Base-by-base conservation (phyloP, 2,113 vertebrate genomes). In the Ictalurus furcatus region DNA sequence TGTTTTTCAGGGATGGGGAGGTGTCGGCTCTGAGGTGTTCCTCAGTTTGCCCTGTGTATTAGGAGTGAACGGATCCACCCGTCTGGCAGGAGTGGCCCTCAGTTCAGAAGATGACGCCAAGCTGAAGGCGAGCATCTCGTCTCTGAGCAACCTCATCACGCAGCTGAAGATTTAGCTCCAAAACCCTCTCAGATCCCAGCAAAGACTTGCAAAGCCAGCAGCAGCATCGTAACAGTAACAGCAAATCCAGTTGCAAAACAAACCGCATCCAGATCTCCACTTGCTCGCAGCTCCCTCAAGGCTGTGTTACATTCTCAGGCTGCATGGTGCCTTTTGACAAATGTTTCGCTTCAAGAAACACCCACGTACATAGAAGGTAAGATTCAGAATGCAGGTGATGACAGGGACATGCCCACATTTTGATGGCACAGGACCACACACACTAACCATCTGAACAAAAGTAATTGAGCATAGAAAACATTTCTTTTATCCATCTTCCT, bases 41-140 rank as follows among this genome's bases (percentile, higher is more conserved):
- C 94, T 99, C 94, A 99, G 98, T 91, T 91, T 99, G 34, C 98
- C 98, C 0, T 99, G 98, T 87, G 40, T 96, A 40, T 94, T 99
- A 91, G 98, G 98, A 85, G 87, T 74, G 6, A 92, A 37, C 0
- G 98, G 98, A 6, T 96, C 98, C 80, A 94, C 90, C 0, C 96
- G 97, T 85, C 88, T 96, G 82, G 94, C 97, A 7, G 94, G 94
- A n/a, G 94, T 95, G 34, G 69, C 92, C 1, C 93, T 96, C 86
- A 95, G 94, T 52, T 93, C 95, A 85, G 95, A 96, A 1, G 92
- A 94, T 16, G 94, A 95, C 52, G 90, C 94, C 90, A 97, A 97
- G 84, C 93, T 99, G 76, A 94, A 94, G 16, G 94, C 93, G 89
- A 98, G 97, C 0, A 95, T 97, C 4, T 81, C 92, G 1, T 96